phyloP scores from a whole-genome alignment of 2,888 invertebrate genomes.

The Epirrhoe alternata region DNA sequence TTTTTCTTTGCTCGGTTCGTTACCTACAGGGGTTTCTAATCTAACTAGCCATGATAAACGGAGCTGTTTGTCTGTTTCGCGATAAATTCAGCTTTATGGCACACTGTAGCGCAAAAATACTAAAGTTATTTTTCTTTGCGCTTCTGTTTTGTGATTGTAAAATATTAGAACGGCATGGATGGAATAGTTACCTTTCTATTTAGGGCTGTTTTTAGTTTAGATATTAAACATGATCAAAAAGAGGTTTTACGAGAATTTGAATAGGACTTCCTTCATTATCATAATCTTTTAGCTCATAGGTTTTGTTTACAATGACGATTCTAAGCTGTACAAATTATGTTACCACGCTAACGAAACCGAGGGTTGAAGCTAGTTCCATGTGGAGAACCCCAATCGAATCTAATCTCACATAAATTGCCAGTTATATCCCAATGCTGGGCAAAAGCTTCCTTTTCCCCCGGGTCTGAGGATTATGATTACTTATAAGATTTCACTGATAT shows the following conservation, averaged over 20 bases:
- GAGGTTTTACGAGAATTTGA: too few relatives aligned
- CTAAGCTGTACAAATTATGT: too few relatives aligned
- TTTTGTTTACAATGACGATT: too few relatives aligned
- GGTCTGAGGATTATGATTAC: not conserved
- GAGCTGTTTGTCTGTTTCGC: constrained; percentile 23
- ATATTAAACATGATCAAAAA: not conserved
- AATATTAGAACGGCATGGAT: constrained; percentile 4
- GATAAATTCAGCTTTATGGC: constrained; percentile 28
- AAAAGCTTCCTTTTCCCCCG: not conserved
- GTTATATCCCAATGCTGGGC: not conserved
- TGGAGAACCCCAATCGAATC: too few relatives aligned
- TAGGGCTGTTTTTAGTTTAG: not conserved
- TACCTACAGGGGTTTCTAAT: constrained; percentile 17
- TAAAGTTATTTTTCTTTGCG: constrained; percentile 10
- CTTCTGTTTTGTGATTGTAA: constrained; percentile 8
- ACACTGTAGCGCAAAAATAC: constrained; percentile 12
- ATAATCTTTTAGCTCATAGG: too few relatives aligned
- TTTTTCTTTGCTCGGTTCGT: constrained; percentile 25
- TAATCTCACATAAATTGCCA: not conserved
- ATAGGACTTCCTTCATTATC: too few relatives aligned
- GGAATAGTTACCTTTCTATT: not conserved
- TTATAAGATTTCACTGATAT: not conserved
- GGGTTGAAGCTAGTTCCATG: too few relatives aligned
- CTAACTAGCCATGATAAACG: constrained; percentile 21
- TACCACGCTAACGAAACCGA: too few relatives aligned